A percentile compares a stretch with the other conserved stretches of the same genome.
phyloP scores from a whole-genome alignment of 2,797 vertebrate species.

The Nothura maculosa region DNA sequence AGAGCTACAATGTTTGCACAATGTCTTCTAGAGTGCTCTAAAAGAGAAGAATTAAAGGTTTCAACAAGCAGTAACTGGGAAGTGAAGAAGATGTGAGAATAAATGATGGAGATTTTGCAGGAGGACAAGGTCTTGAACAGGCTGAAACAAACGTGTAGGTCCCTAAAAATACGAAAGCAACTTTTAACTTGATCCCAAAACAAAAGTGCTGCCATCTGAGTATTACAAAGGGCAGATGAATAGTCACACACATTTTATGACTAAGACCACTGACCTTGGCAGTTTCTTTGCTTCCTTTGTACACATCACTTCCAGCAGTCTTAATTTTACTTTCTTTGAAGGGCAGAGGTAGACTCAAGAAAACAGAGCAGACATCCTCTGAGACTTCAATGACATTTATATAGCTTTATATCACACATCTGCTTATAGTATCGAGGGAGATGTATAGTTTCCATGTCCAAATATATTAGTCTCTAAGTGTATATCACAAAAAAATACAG shows the following conservation, averaged over 20 bases:
- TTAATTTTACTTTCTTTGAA: slow-evolving; percentile 27
- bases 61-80: not conserved
- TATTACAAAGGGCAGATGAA: not conserved
- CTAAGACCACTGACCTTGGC: not conserved
- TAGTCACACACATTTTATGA: not conserved
- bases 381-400: not conserved
- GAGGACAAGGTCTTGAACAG: not conserved
- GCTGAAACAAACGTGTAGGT: not conserved
- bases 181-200: not conserved
- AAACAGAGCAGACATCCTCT: not conserved
- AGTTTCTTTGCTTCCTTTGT: slow-evolving; percentile 2
- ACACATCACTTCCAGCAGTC: not conserved
- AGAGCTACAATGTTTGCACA: not conserved
- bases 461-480: not conserved
- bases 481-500: not conserved
- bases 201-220: not conserved
- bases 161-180: not conserved
- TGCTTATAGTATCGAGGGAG: not conserved
- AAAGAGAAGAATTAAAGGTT: not conserved
- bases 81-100: not conserved
- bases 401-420: not conserved
- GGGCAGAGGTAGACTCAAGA: not conserved
- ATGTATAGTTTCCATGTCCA: not conserved
- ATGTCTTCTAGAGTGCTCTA: fast-evolving
- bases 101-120: fast-evolving